Percentiles rank a stretch among this genome's conserved stretches.
Evolutionary conservation across 2,113 vertebrate species (phyloP).

Genomic region (Thunnus maccoyii): DNA sequence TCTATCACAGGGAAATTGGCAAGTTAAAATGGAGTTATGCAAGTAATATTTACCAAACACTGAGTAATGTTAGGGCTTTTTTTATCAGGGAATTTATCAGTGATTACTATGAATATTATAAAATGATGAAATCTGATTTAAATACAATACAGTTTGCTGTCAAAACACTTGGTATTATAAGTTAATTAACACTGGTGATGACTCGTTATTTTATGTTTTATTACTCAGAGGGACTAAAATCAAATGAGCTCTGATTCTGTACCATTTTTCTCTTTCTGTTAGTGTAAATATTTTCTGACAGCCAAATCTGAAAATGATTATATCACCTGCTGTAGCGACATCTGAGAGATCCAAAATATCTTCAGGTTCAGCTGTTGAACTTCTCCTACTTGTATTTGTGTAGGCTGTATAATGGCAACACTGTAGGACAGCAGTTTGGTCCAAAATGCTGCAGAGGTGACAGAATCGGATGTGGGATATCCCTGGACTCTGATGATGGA

Average conservation of each 20-base stretch:
- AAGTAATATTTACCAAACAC: too few species aligned
- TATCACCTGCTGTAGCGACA: background rate
- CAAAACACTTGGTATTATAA: background rate
- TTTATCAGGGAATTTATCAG: background rate
- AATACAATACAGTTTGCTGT: background rate
- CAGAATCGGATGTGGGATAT: constrained; percentile 93
- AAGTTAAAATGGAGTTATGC: too few species aligned
- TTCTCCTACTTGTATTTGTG: constrained; percentile 20
- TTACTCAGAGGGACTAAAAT: background rate
- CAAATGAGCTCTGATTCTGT: background rate
- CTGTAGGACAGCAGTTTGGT: constrained; percentile 94
- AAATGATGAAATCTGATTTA: background rate
- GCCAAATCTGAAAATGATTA: background rate
- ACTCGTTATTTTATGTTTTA: background rate
- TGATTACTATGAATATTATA: background rate
- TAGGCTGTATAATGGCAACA: constrained; percentile 94
- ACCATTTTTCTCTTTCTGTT: background rate
- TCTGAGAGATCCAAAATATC: background rate
- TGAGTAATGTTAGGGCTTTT: too few species aligned
- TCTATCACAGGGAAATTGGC: background rate
- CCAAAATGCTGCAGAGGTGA: constrained; percentile 95
- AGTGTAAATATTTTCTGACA: background rate
- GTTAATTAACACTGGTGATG: too few species aligned
- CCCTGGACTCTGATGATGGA: constrained; percentile 89
- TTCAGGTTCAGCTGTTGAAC: background rate